Conservation (phyloP, 2,888 invertebrate species). For the Chironomus tentans region DNA sequence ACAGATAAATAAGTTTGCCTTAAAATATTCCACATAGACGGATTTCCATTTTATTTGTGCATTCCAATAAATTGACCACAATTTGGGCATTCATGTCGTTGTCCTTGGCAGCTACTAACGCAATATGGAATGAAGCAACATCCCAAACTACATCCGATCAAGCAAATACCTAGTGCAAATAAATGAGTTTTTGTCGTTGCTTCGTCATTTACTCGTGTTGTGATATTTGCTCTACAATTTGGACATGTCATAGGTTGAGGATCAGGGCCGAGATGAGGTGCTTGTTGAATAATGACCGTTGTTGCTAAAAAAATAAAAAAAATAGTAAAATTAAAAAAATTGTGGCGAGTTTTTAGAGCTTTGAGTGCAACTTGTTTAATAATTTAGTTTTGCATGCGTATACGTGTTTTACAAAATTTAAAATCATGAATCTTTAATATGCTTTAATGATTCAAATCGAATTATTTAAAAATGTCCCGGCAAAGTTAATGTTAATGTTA, state of each 20-base stretch:
- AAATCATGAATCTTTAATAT: not conserved
- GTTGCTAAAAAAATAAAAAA: not conserved
- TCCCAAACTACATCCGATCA: conserved; percentile 38
- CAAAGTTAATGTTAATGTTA: too few species aligned
- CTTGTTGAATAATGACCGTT: not conserved
- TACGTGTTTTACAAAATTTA: not conserved
- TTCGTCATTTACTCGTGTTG: conserved; percentile 41
- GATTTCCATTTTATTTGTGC: not conserved
- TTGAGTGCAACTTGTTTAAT: not conserved
- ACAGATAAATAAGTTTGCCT: too few species aligned
- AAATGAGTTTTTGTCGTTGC: conserved; percentile 47
- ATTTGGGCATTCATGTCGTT: conserved; percentile 45
- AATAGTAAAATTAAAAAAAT: too few species aligned
- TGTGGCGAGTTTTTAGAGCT: too few species aligned
- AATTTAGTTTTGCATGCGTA: too few species aligned
- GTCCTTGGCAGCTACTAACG: conserved; percentile 41
- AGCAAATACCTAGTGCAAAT: conserved; percentile 41
- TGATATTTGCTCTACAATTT: conserved; percentile 43
- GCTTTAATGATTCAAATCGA: too few species aligned
- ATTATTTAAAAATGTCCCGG: too few species aligned
- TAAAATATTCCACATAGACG: not conserved
- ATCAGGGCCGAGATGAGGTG: conserved; percentile 35
- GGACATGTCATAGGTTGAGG: conserved; percentile 41
- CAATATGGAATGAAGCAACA: conserved; percentile 45
- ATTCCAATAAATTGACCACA: conserved; percentile 44